A percentile compares a stretch with the other conserved stretches of the same genome.
Conservation (phyloP, 37 sponge, comb jelly and placozoan genomes). For the Oscarella lobularis region DNA sequence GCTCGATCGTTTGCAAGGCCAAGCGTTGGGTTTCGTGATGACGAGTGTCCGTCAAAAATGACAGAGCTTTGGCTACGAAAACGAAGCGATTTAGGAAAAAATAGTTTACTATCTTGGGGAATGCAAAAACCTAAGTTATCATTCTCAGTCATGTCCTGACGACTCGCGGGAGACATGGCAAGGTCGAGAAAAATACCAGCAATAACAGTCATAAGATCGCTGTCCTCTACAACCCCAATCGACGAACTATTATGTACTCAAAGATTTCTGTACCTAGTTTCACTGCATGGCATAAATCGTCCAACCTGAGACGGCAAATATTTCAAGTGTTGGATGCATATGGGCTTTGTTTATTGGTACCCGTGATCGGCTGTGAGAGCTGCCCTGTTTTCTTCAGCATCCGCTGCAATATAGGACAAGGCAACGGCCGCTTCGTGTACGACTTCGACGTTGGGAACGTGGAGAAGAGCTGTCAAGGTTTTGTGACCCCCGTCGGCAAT, state of each 20-base stretch:
- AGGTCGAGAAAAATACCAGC: neutral
- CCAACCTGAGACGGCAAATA: too few species aligned
- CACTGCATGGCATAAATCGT: constrained; percentile 1
- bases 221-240: neutral
- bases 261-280: neutral
- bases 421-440: constrained; percentile 2
- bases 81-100: neutral
- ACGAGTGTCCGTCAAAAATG: too few species aligned
- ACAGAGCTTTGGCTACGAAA: neutral
- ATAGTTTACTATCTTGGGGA: neutral
- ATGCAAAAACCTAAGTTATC: neutral
- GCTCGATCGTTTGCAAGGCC: neutral
- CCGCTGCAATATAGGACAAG: neutral
- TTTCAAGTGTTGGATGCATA: too few species aligned
- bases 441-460: neutral
- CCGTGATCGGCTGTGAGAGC: neutral
- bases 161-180: neutral
- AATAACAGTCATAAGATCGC: neutral
- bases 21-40: neutral
- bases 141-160: neutral
- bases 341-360: too few species aligned
- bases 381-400: neutral
- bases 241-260: neutral
- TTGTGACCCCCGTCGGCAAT: neutral
- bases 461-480: neutral